Evolutionary conservation across 2,797 vertebrate genomes (phyloP).

Genomic region (Microctenopoma steveboyesi): DNA sequence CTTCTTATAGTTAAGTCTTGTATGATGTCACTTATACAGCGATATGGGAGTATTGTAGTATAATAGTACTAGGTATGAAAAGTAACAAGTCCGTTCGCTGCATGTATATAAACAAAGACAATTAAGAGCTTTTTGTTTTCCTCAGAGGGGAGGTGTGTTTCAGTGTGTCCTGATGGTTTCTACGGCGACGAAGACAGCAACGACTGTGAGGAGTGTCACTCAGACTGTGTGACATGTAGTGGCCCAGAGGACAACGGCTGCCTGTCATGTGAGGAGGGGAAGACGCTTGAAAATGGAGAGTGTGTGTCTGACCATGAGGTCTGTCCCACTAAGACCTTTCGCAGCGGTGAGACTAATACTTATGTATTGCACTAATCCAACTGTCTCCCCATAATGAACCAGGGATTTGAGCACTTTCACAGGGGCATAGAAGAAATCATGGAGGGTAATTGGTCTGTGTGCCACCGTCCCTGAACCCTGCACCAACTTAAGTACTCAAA

Average conservation of each 20-base stretch:
- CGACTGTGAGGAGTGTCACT: slow-evolving; percentile 89
- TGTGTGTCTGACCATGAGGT: slow-evolving; percentile 76
- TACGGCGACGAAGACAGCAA: slow-evolving; percentile 84
- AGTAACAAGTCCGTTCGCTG: too few species aligned
- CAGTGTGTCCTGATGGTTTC: slow-evolving; percentile 84
- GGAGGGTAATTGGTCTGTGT: slow-evolving; percentile 77
- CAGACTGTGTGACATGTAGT: slow-evolving; percentile 82
- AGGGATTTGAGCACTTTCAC: slow-evolving; percentile 73
- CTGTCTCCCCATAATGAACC: slow-evolving; percentile 71
- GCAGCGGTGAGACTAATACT: slow-evolving; percentile 75
- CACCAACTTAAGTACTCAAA: slow-evolving; percentile 42
- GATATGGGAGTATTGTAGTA: too few species aligned
- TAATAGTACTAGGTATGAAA: too few species aligned
- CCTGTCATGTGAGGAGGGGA: slow-evolving; percentile 75
- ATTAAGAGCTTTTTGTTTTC: neutral
- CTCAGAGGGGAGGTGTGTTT: slow-evolving; percentile 86
- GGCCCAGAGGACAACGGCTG: slow-evolving; percentile 83
- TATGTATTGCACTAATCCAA: slow-evolving; percentile 62
- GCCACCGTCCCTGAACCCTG: slow-evolving; percentile 59
- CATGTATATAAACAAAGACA: too few species aligned
- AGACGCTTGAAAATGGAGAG: slow-evolving; percentile 62
- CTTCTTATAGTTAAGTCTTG: neutral
- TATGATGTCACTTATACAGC: too few species aligned
- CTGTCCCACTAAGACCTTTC: slow-evolving; percentile 78
- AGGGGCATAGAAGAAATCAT: slow-evolving; percentile 65